Conservation (phyloP, 30 jellyfish, hydroid and myxozoan genomes). For the Aurelia sp. region DNA sequence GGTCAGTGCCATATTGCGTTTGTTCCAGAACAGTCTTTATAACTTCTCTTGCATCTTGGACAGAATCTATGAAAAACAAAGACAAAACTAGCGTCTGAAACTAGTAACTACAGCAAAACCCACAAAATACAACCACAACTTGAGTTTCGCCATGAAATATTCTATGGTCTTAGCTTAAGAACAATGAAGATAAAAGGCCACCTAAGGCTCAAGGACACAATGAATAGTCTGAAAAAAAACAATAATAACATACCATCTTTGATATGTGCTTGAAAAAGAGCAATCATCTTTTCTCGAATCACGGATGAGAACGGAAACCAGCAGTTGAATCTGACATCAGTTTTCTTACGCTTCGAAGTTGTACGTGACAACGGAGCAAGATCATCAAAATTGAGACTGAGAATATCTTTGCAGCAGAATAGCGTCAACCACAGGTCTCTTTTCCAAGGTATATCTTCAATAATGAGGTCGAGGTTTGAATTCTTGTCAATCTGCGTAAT, state of each 20-base stretch:
- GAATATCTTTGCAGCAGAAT: constrained; percentile 26
- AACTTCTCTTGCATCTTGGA: neutral
- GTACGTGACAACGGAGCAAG: neutral
- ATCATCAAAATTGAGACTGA: constrained; percentile 5
- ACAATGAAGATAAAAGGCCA: no score
- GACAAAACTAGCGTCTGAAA: no score
- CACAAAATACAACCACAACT: no score
- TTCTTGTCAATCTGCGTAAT: constrained; percentile 47
- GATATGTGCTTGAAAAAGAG: constrained; percentile 21
- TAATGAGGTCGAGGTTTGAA: constrained; percentile 46
- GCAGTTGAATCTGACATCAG: neutral
- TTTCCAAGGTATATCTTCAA: constrained; percentile 15
- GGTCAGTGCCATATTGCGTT: constrained; percentile 8
- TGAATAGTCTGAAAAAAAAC: no score
- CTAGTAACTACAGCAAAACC: no score
- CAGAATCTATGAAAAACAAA: neutral
- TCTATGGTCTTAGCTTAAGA: no score
- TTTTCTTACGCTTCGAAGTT: constrained; percentile 5
- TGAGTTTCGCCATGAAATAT: no score
- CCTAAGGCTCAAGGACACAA: no score
- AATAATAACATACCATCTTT: constrained; percentile 3
- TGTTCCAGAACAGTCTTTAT: constrained; percentile 6
- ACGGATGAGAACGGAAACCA: constrained; percentile 58
- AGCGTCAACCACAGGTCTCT: constrained; percentile 31
- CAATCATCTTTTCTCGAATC: constrained; percentile 17